Evolutionary conservation across 2,113 vertebrate species (phyloP).

Genomic region (Phalacrocorax pelagicus): DNA sequence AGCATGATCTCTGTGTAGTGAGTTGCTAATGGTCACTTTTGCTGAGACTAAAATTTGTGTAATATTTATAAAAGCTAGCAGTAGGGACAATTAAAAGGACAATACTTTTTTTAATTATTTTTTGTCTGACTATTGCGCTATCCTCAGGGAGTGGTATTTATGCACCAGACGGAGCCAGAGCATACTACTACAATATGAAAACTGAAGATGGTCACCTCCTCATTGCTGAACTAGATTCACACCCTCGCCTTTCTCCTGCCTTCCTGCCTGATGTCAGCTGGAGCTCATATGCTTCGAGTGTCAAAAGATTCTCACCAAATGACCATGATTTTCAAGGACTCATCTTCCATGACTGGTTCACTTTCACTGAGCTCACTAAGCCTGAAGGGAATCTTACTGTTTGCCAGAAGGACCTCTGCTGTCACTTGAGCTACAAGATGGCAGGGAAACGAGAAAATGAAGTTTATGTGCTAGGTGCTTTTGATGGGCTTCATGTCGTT

Average conservation of each 20-base stretch:
- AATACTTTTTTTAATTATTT: not conserved
- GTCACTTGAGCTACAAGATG: constrained; percentile 70
- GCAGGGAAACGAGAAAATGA: constrained; percentile 53
- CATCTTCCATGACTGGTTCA: constrained; percentile 69
- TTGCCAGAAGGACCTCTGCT: constrained; percentile 74
- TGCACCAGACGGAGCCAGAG: constrained; percentile 17
- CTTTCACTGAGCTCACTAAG: constrained; percentile 53
- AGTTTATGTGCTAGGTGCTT: constrained; percentile 65
- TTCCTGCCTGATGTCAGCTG: constrained; percentile 16
- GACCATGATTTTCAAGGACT: constrained; percentile 34
- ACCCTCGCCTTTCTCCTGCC: constrained; percentile 26
- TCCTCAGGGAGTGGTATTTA: constrained; percentile 74
- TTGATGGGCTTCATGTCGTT: constrained; percentile 65
- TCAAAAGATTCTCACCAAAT: not conserved
- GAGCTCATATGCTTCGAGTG: constrained; percentile 44
- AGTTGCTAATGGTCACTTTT: not conserved
- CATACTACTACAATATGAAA: constrained; percentile 69
- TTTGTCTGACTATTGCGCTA: not conserved
- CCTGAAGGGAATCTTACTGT: constrained; percentile 35
- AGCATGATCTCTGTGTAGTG: not conserved
- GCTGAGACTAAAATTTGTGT: not conserved
- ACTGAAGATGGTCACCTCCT: constrained; percentile 66
- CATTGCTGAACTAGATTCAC: constrained; percentile 54
- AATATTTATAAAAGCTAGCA: not conserved
- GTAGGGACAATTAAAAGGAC: not conserved